Conservation (phyloP, 2,113 vertebrate genomes). For the Aegithalos caudatus region DNA sequence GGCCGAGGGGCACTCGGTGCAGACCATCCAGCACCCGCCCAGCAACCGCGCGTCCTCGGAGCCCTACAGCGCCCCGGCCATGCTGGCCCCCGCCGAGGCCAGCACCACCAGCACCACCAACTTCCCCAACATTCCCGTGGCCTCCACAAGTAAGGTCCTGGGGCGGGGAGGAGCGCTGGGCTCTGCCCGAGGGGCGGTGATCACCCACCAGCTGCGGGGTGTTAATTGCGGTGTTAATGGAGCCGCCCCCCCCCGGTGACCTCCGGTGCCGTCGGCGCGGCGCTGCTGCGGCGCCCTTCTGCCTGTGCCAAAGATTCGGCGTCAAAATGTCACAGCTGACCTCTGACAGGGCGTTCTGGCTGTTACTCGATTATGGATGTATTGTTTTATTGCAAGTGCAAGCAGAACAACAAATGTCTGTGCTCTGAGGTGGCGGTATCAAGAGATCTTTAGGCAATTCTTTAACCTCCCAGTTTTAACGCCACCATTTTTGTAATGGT, state of each 20-base stretch:
- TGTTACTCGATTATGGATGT: too few relatives aligned
- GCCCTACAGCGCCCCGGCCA: not conserved
- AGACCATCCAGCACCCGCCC: not conserved
- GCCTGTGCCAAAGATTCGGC: too few relatives aligned
- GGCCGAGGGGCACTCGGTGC: not conserved
- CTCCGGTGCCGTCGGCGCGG: too few relatives aligned
- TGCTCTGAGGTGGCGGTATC: rapidly evolving
- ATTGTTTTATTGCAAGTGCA: rapidly evolving
- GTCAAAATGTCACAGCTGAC: too few relatives aligned
- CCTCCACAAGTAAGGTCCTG: not conserved
- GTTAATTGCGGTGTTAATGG: too few relatives aligned
- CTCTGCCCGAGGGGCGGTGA: too few relatives aligned
- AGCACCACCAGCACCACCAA: slow-evolving; percentile 2
- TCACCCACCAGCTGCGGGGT: too few relatives aligned
- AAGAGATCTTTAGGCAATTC: rapidly evolving
- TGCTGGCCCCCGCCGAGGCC: not conserved
- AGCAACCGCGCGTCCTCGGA: not conserved
- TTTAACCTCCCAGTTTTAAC: not conserved
- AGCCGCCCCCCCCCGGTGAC: too few relatives aligned
- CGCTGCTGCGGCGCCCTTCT: too few relatives aligned
- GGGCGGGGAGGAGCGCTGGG: too few relatives aligned
- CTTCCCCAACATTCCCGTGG: not conserved
- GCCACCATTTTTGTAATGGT: rapidly evolving
- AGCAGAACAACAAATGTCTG: rapidly evolving
- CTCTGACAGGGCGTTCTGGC: too few relatives aligned